Evolutionary conservation across 2,888 invertebrate species (phyloP).

Genomic region (Tinea pellionella): DNA sequence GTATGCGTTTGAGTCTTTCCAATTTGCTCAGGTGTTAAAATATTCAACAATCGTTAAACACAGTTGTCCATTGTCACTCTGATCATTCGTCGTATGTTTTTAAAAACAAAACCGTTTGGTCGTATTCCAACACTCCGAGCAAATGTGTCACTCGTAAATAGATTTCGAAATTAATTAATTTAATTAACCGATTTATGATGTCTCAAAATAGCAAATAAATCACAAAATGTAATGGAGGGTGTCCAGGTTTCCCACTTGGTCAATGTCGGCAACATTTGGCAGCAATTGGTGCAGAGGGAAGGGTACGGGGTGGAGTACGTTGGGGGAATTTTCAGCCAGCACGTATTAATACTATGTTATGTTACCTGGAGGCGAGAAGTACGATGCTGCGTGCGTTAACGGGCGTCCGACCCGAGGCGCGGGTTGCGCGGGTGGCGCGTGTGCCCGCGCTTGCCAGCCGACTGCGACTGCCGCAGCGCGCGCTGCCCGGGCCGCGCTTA

Average conservation of each 20-base stretch:
- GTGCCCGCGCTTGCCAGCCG: constrained; percentile 59
- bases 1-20: not conserved
- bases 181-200: constrained; percentile 9
- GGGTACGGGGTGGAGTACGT: not conserved
- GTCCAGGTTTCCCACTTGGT: not conserved
- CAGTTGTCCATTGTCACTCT: constrained; percentile 13
- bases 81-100: constrained; percentile 10
- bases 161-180: constrained; percentile 9
- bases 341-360: not conserved
- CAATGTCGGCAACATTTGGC: not conserved
- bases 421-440: constrained; percentile 40
- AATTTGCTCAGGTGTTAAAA: constrained; percentile 10
- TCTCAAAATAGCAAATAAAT: not conserved
- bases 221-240: not conserved
- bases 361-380: constrained; percentile 5
- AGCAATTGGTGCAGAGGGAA: not conserved
- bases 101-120: constrained; percentile 11
- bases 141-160: constrained; percentile 7
- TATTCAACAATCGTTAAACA: constrained; percentile 6
- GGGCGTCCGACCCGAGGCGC: constrained; percentile 23
- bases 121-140: constrained; percentile 7
- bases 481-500: constrained; percentile 45
- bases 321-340: constrained; percentile 1
- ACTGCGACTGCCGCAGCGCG: constrained; percentile 52
- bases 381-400: not conserved